These are phyloP conservation scores for Philopotamus ludificatus DNA, from an alignment of 1,140 invertebrate genomes.

Conservation along the genomic window DNA sequence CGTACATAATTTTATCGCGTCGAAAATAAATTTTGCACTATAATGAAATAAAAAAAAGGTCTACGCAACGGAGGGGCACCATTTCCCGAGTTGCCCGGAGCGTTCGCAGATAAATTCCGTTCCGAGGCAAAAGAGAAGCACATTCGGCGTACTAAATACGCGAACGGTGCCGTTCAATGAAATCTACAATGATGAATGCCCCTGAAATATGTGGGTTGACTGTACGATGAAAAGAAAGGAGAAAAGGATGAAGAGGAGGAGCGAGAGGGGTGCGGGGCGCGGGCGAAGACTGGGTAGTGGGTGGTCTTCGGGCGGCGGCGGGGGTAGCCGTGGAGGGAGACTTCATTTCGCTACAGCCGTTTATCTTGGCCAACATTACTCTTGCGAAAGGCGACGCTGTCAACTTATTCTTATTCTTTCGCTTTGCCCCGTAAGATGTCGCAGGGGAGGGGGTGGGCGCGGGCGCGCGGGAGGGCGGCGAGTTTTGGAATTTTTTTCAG, in stretches of 20 bases:
- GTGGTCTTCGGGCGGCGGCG: constrained; percentile 2
- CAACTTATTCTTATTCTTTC: constrained; percentile 60
- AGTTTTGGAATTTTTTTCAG: constrained; percentile 12
- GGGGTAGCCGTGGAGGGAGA: constrained; percentile 32
- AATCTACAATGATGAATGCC: constrained; percentile 39
- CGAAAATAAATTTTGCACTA: no score
- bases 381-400: constrained; percentile 55
- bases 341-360: constrained; percentile 59
- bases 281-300: background rate
- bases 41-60: constrained; percentile 1
- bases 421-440: constrained; percentile 56
- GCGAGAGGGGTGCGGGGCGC: background rate
- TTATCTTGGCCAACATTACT: constrained; percentile 59
- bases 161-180: constrained; percentile 37
- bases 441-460: constrained; percentile 35
- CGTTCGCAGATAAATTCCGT: constrained; percentile 42
- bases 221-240: constrained; percentile 41
- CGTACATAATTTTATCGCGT: no score
- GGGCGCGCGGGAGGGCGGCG: constrained; percentile 9
- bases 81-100: constrained; percentile 37
- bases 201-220: constrained; percentile 39
- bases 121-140: constrained; percentile 40
- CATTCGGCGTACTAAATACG: constrained; percentile 42
- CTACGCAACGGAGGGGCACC: constrained; percentile 4
- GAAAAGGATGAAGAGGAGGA: constrained; percentile 18